Base-by-base conservation (phyloP, 2,113 vertebrate species). In the Heterotis niloticus region DNA sequence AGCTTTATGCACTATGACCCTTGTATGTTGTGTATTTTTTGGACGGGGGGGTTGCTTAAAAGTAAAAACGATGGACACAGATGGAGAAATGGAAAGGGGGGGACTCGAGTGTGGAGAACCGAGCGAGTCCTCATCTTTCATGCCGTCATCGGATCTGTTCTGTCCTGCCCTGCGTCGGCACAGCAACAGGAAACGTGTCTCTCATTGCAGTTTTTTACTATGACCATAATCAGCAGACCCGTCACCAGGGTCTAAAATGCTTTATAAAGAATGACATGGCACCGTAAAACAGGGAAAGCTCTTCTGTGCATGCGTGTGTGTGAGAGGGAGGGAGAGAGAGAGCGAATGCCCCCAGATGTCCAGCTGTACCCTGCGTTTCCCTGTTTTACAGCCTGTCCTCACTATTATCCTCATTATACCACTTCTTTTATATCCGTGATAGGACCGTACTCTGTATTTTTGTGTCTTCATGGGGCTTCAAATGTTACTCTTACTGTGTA, bases 351-450 rank as follows among this genome's bases (percentile, higher is more conserved):
- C 79, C 79, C 80, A 68, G 59, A 73, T 56, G 65, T 67, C 70
- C 16, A 85, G 84, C 54, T 75, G 62, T 60, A n/a, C 78, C 81
- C 72, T 75, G 76, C 78, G 79, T 86, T 87, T 84, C 83, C 20
- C n/a, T 82, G 88, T 85, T 87, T 82, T 81, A 84, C 81, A 86
- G 86, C 87, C 86, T 78, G 69, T 79, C 76, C 81, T 73, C 89
- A 88, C 90, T 88, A 88, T 88, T 92, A 90, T 87, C 86, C 86
- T 90, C 90, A 91, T 88, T 87, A 88, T 90, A 88, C 90, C 89
- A 89, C 88, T 90, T 83, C 91, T 91, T 93, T 93, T 93, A 91
- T 93, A 93, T 91, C 90, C 90, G 91, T 93, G 91, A 91, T 92
- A 92, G 92, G 91, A 92, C 90, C 92, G 91, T 93, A 91, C 90